Conservation (phyloP, 2,113 vertebrate species). For the Hyla sarda region DNA sequence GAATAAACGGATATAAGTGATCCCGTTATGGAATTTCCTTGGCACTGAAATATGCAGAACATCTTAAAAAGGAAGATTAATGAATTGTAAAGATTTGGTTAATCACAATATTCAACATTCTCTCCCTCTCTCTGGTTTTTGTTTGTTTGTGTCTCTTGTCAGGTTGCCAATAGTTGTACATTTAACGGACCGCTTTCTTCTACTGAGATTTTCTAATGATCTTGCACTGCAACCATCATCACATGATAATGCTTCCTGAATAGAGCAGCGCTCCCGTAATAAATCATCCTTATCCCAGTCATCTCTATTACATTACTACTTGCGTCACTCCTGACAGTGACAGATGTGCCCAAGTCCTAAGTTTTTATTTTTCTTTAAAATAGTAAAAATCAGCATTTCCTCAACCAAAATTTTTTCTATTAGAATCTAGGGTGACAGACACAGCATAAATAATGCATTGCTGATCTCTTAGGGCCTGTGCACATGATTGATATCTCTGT, state of each 20-base stretch:
- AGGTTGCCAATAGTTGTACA: background rate
- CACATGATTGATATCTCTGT: background rate
- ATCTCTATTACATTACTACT: conserved; percentile 59
- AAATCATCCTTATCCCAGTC: conserved; percentile 60
- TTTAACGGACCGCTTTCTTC: conserved; percentile 17
- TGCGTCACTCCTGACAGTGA: conserved; percentile 61
- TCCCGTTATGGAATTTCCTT: background rate
- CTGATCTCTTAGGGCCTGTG: conserved; percentile 1
- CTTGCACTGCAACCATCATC: conserved; percentile 59
- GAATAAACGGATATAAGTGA: background rate
- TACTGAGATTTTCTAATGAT: conserved; percentile 54
- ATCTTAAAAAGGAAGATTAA: background rate
- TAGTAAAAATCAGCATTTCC: conserved; percentile 60
- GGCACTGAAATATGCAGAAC: background rate
- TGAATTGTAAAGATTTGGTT: background rate
- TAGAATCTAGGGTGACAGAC: conserved; percentile 54
- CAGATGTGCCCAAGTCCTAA: conserved; percentile 57
- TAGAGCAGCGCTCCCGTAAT: conserved; percentile 61
- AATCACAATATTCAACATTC: background rate
- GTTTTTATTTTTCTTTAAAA: conserved; percentile 62
- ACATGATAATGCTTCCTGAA: conserved; percentile 54
- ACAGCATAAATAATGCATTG: conserved; percentile 32
- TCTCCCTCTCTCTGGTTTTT: background rate
- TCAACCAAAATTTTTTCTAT: conserved; percentile 47
- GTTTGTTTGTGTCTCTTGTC: conserved; percentile 27